Conservation (phyloP, 2,797 vertebrate genomes). For the Falco rusticolus region DNA sequence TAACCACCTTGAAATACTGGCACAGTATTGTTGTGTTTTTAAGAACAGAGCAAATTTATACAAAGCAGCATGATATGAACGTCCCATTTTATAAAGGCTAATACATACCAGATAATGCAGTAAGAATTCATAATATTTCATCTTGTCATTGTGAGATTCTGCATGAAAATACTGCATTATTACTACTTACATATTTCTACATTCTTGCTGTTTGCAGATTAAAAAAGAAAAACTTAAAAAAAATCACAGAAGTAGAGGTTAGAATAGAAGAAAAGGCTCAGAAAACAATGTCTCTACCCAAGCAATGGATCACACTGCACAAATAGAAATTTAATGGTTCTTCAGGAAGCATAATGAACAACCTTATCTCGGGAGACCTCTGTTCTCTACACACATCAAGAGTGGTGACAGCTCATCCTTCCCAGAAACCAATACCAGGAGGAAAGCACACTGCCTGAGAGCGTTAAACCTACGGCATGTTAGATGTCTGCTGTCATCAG, state of each 20-base stretch:
- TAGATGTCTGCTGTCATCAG: constrained; percentile 37
- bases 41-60: background rate
- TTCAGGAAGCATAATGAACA: constrained; percentile 87
- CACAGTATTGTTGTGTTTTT: background rate
- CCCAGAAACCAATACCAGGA: constrained; percentile 38
- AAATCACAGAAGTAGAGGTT: background rate
- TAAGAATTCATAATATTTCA: background rate
- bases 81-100: background rate
- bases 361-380: constrained; percentile 75
- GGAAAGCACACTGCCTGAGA: background rate
- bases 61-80: background rate
- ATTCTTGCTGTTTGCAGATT: constrained; percentile 19
- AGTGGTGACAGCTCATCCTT: constrained; percentile 43
- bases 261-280: constrained; percentile 52
- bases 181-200: constrained; percentile 54
- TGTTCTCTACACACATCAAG: constrained; percentile 62
- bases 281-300: constrained; percentile 56
- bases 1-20: background rate
- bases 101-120: background rate
- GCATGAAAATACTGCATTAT: background rate
- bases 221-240: no score
- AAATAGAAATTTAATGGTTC: constrained; percentile 89
- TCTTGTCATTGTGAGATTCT: background rate
- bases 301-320: constrained; percentile 79
- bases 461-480: background rate